Conservation (phyloP, 2,888 invertebrate species). For the Cataglyphis livida region DNA sequence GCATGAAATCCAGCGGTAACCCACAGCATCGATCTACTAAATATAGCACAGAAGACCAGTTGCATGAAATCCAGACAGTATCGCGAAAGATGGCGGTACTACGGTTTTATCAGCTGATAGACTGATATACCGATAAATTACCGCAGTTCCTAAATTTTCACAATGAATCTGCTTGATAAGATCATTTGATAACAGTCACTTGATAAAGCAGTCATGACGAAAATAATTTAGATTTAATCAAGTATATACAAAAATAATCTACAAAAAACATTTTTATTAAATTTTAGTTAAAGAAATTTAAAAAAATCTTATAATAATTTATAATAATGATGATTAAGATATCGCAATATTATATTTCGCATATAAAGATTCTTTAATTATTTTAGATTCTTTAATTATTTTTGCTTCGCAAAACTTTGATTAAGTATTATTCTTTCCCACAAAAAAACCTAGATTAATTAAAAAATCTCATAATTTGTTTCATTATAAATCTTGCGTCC, state of each 20-base stretch:
- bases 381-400: neutral
- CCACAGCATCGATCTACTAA: constrained; percentile 25
- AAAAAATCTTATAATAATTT: neutral
- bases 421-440: neutral
- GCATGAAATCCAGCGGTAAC: neutral
- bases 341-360: neutral
- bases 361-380: neutral
- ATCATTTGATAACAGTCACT: neutral
- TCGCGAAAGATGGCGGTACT: constrained; percentile 38
- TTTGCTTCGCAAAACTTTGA: neutral
- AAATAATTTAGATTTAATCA: too few species aligned
- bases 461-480: neutral
- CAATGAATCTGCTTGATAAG: constrained; percentile 11
- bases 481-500: neutral
- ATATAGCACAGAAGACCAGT: constrained; percentile 24
- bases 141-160: constrained; percentile 16
- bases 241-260: neutral
- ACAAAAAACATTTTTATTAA: neutral
- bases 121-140: neutral
- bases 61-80: constrained; percentile 16
- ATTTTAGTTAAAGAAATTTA: constrained; percentile 5
- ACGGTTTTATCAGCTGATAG: constrained; percentile 38
- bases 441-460: neutral
- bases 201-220: neutral
- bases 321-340: neutral